Base-by-base conservation (phyloP, 2,113 vertebrate genomes). In the Semicossyphus pulcher region DNA sequence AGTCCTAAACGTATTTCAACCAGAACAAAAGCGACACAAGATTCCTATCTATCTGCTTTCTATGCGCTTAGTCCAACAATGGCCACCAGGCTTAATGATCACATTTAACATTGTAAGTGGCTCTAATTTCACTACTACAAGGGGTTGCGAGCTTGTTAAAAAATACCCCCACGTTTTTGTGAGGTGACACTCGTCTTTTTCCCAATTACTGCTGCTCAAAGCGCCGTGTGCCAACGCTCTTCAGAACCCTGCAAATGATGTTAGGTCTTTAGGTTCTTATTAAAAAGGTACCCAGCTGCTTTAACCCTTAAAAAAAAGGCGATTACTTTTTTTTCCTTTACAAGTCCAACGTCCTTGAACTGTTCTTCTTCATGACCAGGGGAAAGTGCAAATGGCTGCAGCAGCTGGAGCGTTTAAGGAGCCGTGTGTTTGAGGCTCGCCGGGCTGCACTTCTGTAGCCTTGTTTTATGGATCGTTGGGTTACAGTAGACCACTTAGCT, bases 161-260 rank as follows among this genome's bases (percentile, higher is more conserved):
- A 88, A 85, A 41, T 75, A 59, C 69, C 72, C 45, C 5, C 56
- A 59, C 23, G 18, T 70, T 91, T 92, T 89, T 0, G 21, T 86
- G 87, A 94, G 92, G 88, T 83, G 89, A 86, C 92, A 91, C 77
- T 83, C 77, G 88, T 83, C 90, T 88, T 88, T 91, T 91, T 83
- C 78, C 87, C 91, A 94, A 93, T 95, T 94, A 95, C 86, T 88
- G 73, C 75, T 23, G 81, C 80, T 92, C 77, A 90, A 78, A 91
- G 76, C 83, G 58, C 67, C 85, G 57, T 63, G 67, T 77, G 76
- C 47, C 68, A 75, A 62, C 11, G 83, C 71, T 88, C 71, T 89
- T 89, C 92, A 93, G 91, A 85, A 81, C 72, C 65, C 68, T 73
- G 73, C 85, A 93, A 94, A 93, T 92, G 81, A 91, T 87, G 90